Conservation (phyloP, 2,797 vertebrate species). For the Halcyon badia region DNA sequence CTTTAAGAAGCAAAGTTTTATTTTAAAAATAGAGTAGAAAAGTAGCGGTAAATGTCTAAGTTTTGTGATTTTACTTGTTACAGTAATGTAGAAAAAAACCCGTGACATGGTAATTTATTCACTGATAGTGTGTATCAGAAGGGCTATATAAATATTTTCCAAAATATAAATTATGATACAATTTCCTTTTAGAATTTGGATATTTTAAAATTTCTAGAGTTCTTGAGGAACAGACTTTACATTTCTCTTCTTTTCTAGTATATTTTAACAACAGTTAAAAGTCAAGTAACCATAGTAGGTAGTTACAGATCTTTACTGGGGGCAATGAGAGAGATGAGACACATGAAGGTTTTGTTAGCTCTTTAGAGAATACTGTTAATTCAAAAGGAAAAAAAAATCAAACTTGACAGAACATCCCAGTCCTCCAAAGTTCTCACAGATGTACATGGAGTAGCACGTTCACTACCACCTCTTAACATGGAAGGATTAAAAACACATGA, state of each 20-base stretch:
- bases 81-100: neutral
- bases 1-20: neutral
- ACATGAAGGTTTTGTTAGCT: neutral
- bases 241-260: neutral
- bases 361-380: neutral
- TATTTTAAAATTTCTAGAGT: neutral
- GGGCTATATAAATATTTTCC: neutral
- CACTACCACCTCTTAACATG: neutral
- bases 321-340: neutral
- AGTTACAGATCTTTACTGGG: neutral
- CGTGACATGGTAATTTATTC: neutral
- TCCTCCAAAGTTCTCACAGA: neutral
- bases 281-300: neutral
- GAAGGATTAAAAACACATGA: neutral
- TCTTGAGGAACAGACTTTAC: neutral
- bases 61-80: neutral
- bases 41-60: neutral
- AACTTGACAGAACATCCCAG: neutral
- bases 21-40: neutral
- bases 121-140: neutral
- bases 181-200: neutral
- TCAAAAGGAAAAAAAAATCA: neutral
- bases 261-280: neutral
- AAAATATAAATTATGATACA: neutral
- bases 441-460: neutral